Conservation (phyloP, 2,797 vertebrate species). For the Eidolon dupreanum region DNA sequence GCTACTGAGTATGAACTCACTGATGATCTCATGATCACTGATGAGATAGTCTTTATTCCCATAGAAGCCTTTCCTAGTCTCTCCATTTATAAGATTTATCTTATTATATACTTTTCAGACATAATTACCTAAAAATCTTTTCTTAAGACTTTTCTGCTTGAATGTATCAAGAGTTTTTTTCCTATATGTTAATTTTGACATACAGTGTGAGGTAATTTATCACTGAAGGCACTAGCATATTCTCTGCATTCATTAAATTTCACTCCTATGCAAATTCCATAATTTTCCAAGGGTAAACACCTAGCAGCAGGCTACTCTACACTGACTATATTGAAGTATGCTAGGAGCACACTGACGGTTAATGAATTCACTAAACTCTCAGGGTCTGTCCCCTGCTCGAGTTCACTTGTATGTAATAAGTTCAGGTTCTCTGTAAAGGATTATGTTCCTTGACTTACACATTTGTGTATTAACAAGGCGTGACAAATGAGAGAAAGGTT, state of each 20-base stretch:
- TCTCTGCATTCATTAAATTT: conserved; percentile 15
- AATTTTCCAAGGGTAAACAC: neutral
- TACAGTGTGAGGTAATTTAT: neutral
- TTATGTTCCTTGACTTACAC: conserved; percentile 10
- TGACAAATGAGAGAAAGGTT: conserved; percentile 34
- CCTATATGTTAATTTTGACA: neutral
- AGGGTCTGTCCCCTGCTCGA: neutral
- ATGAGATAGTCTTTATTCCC: conserved; percentile 22
- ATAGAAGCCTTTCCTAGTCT: conserved; percentile 50
- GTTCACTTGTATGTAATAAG: neutral
- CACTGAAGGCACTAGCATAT: conserved; percentile 40
- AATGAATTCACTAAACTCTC: neutral
- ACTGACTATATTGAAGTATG: neutral
- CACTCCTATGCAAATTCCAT: neutral
- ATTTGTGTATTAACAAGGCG: conserved; percentile 8
- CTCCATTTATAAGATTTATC: conserved; percentile 1
- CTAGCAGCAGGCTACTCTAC: neutral
- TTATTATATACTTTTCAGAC: conserved; percentile 37
- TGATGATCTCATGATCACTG: neutral
- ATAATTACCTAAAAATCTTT: conserved; percentile 27
- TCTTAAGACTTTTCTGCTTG: conserved; percentile 9
- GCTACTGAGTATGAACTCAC: neutral
- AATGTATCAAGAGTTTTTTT: neutral
- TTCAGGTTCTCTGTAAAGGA: conserved; percentile 52
- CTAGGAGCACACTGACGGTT: conserved; percentile 8